Conservation (phyloP, 2,797 vertebrate genomes). For the Gymnothorax javanicus region DNA sequence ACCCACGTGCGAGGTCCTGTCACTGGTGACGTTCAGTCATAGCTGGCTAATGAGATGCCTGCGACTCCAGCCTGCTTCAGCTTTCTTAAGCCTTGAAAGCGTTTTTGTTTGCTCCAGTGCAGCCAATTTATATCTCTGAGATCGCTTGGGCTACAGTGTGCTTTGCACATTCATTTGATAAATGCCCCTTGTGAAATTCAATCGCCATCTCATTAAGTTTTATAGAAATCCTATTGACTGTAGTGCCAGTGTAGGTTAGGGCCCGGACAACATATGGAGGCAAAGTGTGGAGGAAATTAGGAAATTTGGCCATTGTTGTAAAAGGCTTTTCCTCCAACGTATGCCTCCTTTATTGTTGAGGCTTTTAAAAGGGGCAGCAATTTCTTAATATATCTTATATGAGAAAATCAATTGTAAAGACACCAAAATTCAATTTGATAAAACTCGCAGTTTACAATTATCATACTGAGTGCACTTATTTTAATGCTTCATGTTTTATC, state of each 20-base stretch:
- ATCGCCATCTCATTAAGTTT: not conserved
- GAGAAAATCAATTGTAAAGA: not conserved
- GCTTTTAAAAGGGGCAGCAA: not conserved
- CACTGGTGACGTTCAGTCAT: not conserved
- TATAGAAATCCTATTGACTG: not conserved
- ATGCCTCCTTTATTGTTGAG: not conserved
- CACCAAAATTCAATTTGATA: too few relatives aligned
- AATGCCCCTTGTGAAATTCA: not conserved
- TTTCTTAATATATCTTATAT: not conserved
- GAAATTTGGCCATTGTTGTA: not conserved
- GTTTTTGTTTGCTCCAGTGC: not conserved
- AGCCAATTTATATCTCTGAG: not conserved
- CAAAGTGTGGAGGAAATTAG: not conserved
- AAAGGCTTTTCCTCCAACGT: not conserved
- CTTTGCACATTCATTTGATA: not conserved
- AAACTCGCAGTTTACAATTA: too few relatives aligned
- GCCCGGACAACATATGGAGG: not conserved
- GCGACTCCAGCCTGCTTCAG: too few relatives aligned
- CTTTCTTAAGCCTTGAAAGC: not conserved
- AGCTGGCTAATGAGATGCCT: not conserved
- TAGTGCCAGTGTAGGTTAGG: not conserved
- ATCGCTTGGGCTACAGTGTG: not conserved
- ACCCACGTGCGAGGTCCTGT: too few relatives aligned
- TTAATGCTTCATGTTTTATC: too few relatives aligned
- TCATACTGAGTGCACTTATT: too few relatives aligned